Base-by-base conservation (phyloP, 2,113 vertebrate genomes). In the Opisthocomus hoazin region DNA sequence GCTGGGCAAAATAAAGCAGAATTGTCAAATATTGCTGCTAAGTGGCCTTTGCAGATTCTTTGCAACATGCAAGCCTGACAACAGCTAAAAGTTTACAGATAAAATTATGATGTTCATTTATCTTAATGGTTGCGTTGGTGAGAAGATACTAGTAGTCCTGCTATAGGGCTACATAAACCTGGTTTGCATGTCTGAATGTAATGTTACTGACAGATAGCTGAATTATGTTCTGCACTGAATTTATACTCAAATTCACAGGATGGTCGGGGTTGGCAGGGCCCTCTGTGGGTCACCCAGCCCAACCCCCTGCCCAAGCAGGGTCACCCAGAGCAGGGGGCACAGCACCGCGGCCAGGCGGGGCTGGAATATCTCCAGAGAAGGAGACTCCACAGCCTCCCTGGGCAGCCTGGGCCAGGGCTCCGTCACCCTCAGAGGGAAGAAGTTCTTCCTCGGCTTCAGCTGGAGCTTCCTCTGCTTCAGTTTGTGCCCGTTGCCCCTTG, bases 81-180 rank as follows among this genome's bases (percentile, higher is more conserved):
- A 39, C 17, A 39, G 58, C 75, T 77, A 5, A 27, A 60, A 85
- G 26, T 0, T 4, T 29, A 20, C 15, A 54, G 65, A 56, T 41
- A 43, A 65, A 61, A 54, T 12, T 8, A 15, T 14, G 60, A 19
- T 26, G n/a, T 30, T 64, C 10, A 0, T 43, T 64, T 20, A 20
- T 23, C 70, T 64, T 24, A n/a, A 4, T 12, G 54, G 30, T 14
- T 53, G 39, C 20, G 5, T 23, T 0, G 1, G 21, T 24, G 36
- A 50, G 74, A 2, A 50, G 68, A 1, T 46, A 6, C 5, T 15
- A 41, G 29, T 13, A 20, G 29, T 20, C 16, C 43, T 14, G 29
- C 29, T 27, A 1, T 5, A 20, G 58, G 41, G 22, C 46, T 30
- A 2, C 1, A 6, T 34, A 23, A 54, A 27, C 8, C 30, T 37